A percentile compares a stretch with the other conserved stretches of the same genome.
These are phyloP conservation scores for Australoheros facetus DNA, from an alignment of 2,797 vertebrate species.

Conservation along the genomic window DNA sequence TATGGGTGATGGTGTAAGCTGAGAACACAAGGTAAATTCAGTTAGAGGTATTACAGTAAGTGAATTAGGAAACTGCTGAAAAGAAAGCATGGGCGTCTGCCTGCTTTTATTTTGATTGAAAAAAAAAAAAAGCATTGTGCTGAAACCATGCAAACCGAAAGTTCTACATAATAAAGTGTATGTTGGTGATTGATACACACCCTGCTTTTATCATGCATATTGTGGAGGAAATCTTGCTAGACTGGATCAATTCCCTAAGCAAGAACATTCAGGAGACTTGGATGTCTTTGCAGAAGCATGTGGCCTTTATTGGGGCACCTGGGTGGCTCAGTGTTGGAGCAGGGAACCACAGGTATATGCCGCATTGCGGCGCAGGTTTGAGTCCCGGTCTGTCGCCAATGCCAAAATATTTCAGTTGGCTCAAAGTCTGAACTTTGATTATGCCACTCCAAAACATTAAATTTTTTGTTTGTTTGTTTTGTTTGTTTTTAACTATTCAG, in stretches of 20 bases:
- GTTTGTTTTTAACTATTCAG: no score
- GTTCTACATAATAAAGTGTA: neutral
- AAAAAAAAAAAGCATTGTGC: neutral
- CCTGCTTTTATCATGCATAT: neutral
- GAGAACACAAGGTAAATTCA: slow-evolving; percentile 1
- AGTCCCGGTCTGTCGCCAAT: no score
- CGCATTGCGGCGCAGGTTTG: no score
- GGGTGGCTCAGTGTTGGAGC: no score
- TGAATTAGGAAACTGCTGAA: neutral
- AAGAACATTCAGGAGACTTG: neutral
- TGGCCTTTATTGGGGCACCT: neutral
- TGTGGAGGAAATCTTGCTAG: neutral
- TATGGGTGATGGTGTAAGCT: neutral
- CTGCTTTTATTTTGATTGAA: neutral
- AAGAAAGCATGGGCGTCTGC: neutral
- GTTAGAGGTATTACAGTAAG: neutral
- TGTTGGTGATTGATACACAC: neutral
- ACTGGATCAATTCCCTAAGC: neutral
- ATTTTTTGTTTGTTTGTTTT: no score
- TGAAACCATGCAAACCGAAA: neutral
- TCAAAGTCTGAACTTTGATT: no score
- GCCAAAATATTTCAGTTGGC: no score
- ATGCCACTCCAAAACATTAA: no score
- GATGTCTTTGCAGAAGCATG: neutral
- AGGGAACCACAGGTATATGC: no score